phyloP scores from a whole-genome alignment of 1,140 invertebrate species.

The Acyrthosiphon pisum region DNA sequence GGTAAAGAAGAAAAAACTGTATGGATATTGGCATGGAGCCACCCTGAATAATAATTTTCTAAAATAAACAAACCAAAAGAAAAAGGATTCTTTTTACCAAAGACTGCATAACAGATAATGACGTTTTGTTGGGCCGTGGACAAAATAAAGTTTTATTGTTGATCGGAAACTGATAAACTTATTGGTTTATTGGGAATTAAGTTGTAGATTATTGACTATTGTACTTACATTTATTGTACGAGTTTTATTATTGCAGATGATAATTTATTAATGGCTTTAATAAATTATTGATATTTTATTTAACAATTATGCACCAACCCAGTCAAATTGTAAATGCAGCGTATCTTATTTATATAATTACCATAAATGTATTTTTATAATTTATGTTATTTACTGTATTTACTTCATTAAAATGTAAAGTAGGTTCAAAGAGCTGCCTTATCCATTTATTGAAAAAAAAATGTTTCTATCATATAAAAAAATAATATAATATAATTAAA shows the following conservation, averaged over 20 bases:
- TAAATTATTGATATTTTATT: conserved; percentile 14
- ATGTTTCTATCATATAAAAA: too few species aligned
- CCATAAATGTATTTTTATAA: background rate
- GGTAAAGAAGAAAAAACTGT: background rate
- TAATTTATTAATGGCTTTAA: background rate
- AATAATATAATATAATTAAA: too few species aligned
- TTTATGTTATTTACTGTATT: too few species aligned
- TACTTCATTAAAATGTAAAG: too few species aligned
- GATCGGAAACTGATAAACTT: conserved; percentile 37
- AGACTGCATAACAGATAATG: conserved; percentile 21
- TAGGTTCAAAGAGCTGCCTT: too few species aligned
- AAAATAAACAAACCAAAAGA: conserved; percentile 38
- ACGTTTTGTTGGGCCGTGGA: conserved; percentile 20
- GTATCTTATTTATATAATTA: background rate
- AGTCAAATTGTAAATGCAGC: background rate
- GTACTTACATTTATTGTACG: background rate
- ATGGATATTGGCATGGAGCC: conserved; percentile 43
- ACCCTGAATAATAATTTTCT: conserved; percentile 50
- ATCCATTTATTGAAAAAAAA: too few species aligned
- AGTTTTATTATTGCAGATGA: background rate
- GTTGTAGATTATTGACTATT: conserved; percentile 9
- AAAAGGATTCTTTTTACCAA: conserved; percentile 28
- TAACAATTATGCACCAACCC: background rate
- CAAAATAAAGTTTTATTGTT: conserved; percentile 36
- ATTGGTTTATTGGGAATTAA: conserved; percentile 5